Evolutionary conservation across 2,888 invertebrate genomes (phyloP), one percentile per base, ranked within the genome.

Genomic region (Leucoma salicis): DNA sequence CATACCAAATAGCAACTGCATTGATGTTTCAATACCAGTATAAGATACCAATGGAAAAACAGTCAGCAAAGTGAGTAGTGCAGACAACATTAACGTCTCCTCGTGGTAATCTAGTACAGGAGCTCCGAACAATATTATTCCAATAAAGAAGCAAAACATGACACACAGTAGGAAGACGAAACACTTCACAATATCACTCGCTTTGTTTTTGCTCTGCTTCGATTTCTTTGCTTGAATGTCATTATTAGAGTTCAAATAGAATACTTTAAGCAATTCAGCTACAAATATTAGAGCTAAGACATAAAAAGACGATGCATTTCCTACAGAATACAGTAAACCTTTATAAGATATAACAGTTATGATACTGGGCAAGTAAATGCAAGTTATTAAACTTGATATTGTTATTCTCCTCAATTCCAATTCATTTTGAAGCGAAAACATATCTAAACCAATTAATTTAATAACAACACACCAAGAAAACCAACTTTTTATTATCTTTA

Each of bases 61-160:
- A 2, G 94, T 92, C 35, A 95, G 73, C 14, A 91, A 74, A 0
- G 92, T 91, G 40, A 94, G 67, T 18, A 94, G 77, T 1, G 91
- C 53, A 2, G 94, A 91, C 45, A 95, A 85, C 90, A 93, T 92
- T 14, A 93, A 80, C 0, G 94, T 95, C 74, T 94, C 92, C 64
- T 94, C 92, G 27, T 92, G 91, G 43, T 91, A 87, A 6, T 90
- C 91, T 31, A 92, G 70, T 3, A 93, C 71, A 3, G 94, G 93
- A 0, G 94, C 94, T 25, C 95, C 94, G 57, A 94, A 94, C 35
- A 94, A 60, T 35, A 95, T 91, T 12, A 93, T 91, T 3, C 91
- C 79, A 2, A 91, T 49, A 57, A 93, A 93, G 66, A 91, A 93
- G 39, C 91, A 65, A 27, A 84, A 71, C 28, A 88, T 81, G 15